These are phyloP conservation scores for Gallirallus australis DNA, from an alignment of 2,797 vertebrate genomes.

Conservation along the genomic window DNA sequence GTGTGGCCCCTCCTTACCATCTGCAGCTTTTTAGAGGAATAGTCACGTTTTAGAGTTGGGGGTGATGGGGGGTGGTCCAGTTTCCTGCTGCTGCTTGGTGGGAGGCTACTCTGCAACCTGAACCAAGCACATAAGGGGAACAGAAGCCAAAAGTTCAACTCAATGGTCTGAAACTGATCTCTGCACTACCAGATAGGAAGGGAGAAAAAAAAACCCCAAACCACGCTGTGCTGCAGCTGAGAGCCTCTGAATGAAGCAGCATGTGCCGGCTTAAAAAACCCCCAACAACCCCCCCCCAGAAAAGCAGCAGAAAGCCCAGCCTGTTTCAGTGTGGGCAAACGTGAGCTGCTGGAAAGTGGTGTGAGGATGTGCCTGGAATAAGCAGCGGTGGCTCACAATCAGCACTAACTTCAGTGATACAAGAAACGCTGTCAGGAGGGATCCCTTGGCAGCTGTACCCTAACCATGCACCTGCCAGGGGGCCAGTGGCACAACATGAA, in stretches of 20 bases:
- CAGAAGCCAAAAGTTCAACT: neutral
- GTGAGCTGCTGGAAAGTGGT: constrained; percentile 16
- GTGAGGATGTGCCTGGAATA: constrained; percentile 12
- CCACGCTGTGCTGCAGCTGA: neutral
- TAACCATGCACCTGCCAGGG: neutral
- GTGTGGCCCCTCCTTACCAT: rapidly evolving
- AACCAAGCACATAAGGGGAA: neutral
- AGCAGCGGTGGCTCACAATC: constrained; percentile 7
- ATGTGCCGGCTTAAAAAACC: neutral
- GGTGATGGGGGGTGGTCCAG: neutral
- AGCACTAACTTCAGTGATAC: neutral
- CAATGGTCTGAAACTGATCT: neutral
- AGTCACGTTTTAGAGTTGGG: neutral
- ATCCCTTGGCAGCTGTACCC: neutral
- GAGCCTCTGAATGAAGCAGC: neutral
- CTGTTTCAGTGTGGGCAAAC: constrained; percentile 37
- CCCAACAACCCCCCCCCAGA: neutral
- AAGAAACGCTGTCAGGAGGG: neutral
- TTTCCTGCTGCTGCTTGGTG: neutral
- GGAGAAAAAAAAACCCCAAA: neutral
- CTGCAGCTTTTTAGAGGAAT: neutral
- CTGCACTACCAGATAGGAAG: neutral
- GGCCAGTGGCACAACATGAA: neutral
- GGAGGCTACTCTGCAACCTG: neutral
- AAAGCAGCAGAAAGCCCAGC: constrained; percentile 1